Evolutionary conservation across 1,140 invertebrate species (phyloP).

Genomic region (Scaptomyza graminum): DNA sequence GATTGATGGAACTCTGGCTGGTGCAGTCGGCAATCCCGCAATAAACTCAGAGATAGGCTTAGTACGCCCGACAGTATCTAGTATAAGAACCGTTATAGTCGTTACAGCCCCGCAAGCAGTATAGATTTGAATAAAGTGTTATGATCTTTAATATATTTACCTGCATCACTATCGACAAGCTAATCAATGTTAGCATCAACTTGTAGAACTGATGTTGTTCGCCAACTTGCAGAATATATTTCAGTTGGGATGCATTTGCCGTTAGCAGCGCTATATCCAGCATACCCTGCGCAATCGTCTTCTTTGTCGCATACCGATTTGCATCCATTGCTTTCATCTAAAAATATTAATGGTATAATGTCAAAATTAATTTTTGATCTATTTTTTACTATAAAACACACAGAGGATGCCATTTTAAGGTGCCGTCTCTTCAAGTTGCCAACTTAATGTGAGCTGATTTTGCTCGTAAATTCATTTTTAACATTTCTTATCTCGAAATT

Average conservation of each 20-base stretch:
- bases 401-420: conserved; percentile 18
- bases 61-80: conserved; percentile 87
- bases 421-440: background rate
- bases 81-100: conserved; percentile 18
- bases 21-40: conserved; percentile 90
- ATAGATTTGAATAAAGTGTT: background rate
- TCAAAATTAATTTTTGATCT: background rate
- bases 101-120: conserved; percentile 33
- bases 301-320: conserved; percentile 93
- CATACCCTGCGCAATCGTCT: conserved; percentile 93
- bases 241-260: conserved; percentile 94
- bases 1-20: conserved; percentile 87
- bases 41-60: conserved; percentile 89
- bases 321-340: conserved; percentile 89
- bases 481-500: conserved; percentile 24
- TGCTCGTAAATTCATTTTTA: background rate
- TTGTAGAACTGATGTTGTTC: conserved; percentile 93
- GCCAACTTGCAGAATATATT: conserved; percentile 93
- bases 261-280: conserved; percentile 91
- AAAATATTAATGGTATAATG: conserved; percentile 39
- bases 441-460: background rate
- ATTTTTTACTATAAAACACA: background rate
- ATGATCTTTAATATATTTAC: conserved; percentile 85
- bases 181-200: conserved; percentile 91
- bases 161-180: conserved; percentile 94